phyloP scores from a whole-genome alignment of 2,888 invertebrate genomes.

The Caradrina clavipalpis region DNA sequence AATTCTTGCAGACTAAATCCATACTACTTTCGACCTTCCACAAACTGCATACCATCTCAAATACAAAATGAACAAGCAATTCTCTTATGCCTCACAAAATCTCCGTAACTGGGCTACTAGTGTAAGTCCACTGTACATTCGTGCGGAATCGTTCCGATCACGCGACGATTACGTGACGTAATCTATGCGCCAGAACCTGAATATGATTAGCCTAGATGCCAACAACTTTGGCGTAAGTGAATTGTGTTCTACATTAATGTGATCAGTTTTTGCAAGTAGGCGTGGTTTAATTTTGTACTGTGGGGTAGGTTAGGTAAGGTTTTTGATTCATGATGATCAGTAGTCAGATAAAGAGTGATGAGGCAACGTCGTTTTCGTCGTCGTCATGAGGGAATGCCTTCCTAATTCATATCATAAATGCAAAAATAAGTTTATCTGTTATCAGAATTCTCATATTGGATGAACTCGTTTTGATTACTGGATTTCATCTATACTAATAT shows the following conservation, averaged over 20 bases:
- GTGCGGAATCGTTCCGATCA: constrained; percentile 67
- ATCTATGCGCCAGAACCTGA: constrained; percentile 72
- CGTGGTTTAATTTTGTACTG: constrained; percentile 14
- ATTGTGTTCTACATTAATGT: constrained; percentile 45
- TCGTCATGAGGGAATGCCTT: too few relatives aligned
- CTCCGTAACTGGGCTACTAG: constrained; percentile 47
- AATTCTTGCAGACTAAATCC: neutral
- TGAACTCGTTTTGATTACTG: too few relatives aligned
- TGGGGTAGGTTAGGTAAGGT: constrained; percentile 14
- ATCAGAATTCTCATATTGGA: too few relatives aligned
- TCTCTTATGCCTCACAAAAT: constrained; percentile 20
- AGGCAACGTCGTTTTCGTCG: too few relatives aligned
- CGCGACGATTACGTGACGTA: constrained; percentile 74
- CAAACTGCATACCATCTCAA: neutral
- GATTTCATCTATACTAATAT: too few relatives aligned
- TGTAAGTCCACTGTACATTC: constrained; percentile 28
- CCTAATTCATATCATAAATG: too few relatives aligned
- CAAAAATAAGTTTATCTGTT: too few relatives aligned
- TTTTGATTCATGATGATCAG: constrained; percentile 6
- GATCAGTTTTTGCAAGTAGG: constrained; percentile 37
- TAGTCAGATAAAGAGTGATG: constrained; percentile 9
- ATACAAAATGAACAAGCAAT: constrained; percentile 3
- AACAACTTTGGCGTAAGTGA: constrained; percentile 49
- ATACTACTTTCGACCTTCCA: neutral
- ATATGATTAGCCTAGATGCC: constrained; percentile 77